phyloP scores from a whole-genome alignment of 2,888 invertebrate genomes.

The Fissipunctia ypsillon region DNA sequence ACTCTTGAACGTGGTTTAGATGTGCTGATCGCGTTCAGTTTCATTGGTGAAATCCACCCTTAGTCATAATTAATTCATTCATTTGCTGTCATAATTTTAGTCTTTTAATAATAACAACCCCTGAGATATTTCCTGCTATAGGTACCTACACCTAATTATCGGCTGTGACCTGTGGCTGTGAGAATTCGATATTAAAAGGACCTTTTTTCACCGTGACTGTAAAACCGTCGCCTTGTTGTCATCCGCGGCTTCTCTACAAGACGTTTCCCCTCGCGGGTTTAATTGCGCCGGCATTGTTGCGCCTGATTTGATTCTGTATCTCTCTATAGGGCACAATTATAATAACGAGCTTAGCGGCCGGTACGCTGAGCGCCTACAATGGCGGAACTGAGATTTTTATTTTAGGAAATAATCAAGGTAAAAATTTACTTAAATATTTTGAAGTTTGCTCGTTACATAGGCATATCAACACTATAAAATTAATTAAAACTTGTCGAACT shows the following conservation, averaged over 20 bases:
- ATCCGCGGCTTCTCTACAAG: constrained; percentile 62
- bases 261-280: constrained; percentile 82
- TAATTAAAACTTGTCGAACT: neutral
- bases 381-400: constrained; percentile 58
- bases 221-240: neutral
- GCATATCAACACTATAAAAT: neutral
- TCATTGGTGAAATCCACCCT: too few relatives aligned
- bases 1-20: too few relatives aligned
- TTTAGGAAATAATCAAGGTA: neutral
- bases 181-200: neutral
- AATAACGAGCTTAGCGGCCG: constrained; percentile 83
- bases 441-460: neutral
- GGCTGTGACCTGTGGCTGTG: neutral
- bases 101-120: too few relatives aligned
- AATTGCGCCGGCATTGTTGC: constrained; percentile 88
- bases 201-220: neutral
- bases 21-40: too few relatives aligned
- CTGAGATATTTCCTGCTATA: too few relatives aligned
- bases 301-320: constrained; percentile 90
- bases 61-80: too few relatives aligned
- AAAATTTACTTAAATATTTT: neutral
- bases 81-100: too few relatives aligned
- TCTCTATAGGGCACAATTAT: constrained; percentile 86
- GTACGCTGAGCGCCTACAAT: constrained; percentile 44
- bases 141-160: too few relatives aligned